These are phyloP conservation scores for Ceratosolen solmsi DNA, from an alignment of 1,140 invertebrate species.

Conservation along the genomic window DNA sequence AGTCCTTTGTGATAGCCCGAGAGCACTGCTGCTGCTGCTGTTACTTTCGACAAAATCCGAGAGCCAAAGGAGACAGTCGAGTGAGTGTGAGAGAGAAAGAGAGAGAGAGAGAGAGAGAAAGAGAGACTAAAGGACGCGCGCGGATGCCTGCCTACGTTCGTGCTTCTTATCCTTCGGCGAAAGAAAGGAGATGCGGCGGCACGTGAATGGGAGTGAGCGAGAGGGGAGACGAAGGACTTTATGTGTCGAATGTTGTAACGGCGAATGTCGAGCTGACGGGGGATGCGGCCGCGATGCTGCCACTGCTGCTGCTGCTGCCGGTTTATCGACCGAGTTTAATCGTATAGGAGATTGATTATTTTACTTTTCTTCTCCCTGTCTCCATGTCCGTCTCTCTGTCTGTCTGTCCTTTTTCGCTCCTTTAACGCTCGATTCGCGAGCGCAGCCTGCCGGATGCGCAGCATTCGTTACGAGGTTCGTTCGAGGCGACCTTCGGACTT, in stretches of 20 bases:
- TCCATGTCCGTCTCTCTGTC: background rate
- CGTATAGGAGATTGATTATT: conserved; percentile 19
- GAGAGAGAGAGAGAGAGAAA: conserved; percentile 14
- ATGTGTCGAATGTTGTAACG: conserved; percentile 23
- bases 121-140: background rate
- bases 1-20: conserved; percentile 45
- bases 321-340: conserved; percentile 18
- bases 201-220: conserved; percentile 12
- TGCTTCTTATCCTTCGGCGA: conserved; percentile 14
- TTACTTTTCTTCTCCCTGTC: background rate
- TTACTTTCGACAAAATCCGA: background rate
- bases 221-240: conserved; percentile 7
- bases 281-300: background rate
- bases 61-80: background rate
- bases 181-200: conserved; percentile 16
- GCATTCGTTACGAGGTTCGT: conserved; percentile 11
- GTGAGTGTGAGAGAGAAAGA: background rate
- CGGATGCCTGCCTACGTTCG: background rate
- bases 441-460: background rate
- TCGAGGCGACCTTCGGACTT: background rate
- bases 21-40: background rate
- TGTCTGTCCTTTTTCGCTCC: background rate
- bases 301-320: background rate
- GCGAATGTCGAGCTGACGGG: background rate
- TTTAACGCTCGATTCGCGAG: background rate